Conservation (phyloP, 2,888 invertebrate genomes). For the Opisthograptis luteolata region DNA sequence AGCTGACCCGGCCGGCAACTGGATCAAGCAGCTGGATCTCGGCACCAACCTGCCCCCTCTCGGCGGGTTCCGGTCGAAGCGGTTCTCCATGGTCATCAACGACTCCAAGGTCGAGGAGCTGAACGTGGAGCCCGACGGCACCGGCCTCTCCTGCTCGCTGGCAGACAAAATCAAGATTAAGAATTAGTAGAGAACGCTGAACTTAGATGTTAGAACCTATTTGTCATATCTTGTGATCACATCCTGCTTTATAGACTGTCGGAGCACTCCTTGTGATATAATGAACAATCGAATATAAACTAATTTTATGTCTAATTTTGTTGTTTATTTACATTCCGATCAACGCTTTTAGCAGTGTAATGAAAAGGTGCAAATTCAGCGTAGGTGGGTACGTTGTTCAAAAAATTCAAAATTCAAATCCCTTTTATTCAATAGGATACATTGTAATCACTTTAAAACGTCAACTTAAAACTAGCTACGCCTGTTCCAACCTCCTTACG, state of each 20-base stretch:
- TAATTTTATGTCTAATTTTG: constrained; percentile 31
- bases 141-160: constrained; percentile 94
- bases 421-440: too few relatives aligned
- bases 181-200: constrained; percentile 53
- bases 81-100: constrained; percentile 96
- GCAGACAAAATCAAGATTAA: constrained; percentile 87
- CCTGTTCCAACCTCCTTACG: too few relatives aligned
- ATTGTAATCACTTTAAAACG: too few relatives aligned
- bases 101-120: constrained; percentile 91
- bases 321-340: not conserved
- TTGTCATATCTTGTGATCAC: constrained; percentile 44
- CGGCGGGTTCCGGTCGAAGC: constrained; percentile 93
- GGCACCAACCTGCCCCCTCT: constrained; percentile 91
- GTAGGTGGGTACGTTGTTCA: too few relatives aligned
- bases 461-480: too few relatives aligned
- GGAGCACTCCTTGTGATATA: constrained; percentile 75
- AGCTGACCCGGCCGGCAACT: constrained; percentile 92
- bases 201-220: constrained; percentile 1
- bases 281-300: constrained; percentile 49
- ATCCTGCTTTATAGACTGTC: constrained; percentile 64
- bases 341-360: not conserved
- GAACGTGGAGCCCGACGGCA: constrained; percentile 96
- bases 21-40: constrained; percentile 92
- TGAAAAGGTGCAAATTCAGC: too few relatives aligned
- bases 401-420: too few relatives aligned